These are phyloP conservation scores for Metacarcinus magister DNA, from an alignment of 2,888 invertebrate genomes.

Conservation along the genomic window DNA sequence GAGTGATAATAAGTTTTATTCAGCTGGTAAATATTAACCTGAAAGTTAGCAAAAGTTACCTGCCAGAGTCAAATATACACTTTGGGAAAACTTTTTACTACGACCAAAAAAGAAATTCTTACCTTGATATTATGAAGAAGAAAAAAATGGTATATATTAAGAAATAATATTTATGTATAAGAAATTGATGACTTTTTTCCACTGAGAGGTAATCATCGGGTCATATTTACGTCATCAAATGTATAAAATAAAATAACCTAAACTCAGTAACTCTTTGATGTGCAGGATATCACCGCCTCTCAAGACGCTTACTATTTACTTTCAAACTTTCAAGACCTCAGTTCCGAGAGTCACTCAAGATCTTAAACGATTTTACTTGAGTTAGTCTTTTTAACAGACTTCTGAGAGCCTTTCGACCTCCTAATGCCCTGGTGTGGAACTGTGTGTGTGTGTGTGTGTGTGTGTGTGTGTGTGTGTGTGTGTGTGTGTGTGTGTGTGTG, in stretches of 20 bases:
- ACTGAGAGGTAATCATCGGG: neutral
- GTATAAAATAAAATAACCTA: neutral
- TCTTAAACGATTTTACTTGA: neutral
- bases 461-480: conserved; percentile 9
- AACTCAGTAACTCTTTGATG: neutral
- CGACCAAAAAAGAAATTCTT: too few relatives aligned
- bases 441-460: conserved; percentile 50
- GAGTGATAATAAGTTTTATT: neutral
- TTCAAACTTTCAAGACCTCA: neutral
- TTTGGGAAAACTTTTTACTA: too few relatives aligned
- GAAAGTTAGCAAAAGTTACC: too few relatives aligned
- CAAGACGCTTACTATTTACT: neutral
- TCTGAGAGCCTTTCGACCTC: neutral
- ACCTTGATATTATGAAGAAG: too few relatives aligned
- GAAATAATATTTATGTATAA: neutral
- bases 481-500: neutral
- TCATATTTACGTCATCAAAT: neutral
- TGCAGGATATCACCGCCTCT: neutral
- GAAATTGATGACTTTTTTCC: neutral
- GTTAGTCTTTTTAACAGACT: neutral
- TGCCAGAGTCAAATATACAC: too few relatives aligned
- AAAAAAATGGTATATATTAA: neutral
- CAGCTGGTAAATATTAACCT: neutral
- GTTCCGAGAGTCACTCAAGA: neutral
- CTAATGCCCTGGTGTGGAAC: neutral